A percentile compares a stretch with the other conserved stretches of the same genome.
Evolutionary conservation across 2,113 vertebrate species (phyloP).

Genomic region (Elgaria multicarinata): DNA sequence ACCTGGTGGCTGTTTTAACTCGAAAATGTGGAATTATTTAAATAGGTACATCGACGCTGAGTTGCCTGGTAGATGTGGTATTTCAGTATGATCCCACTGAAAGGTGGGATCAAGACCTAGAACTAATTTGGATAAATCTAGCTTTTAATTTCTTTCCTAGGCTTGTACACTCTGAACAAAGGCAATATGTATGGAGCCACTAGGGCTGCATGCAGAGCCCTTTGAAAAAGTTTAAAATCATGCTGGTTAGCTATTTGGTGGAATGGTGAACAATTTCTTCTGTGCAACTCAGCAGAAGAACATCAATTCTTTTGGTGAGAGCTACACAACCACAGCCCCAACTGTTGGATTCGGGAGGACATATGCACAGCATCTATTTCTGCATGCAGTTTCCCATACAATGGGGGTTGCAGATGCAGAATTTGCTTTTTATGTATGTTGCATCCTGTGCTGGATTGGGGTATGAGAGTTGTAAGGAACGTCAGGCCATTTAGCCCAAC

Average conservation of each 20-base stretch:
- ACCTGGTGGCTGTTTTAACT: slow-evolving; percentile 66
- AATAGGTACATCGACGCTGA: no score
- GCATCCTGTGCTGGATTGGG: neutral
- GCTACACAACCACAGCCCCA: neutral
- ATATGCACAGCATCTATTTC: neutral
- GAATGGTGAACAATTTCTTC: neutral
- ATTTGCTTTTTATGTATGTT: neutral
- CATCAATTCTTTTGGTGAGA: neutral
- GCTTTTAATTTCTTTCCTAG: neutral
- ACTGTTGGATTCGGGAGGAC: neutral
- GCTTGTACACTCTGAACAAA: neutral
- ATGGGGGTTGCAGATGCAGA: neutral
- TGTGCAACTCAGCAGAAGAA: neutral
- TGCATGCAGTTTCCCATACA: neutral
- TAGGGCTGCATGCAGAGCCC: neutral
- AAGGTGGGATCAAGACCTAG: neutral
- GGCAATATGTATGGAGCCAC: neutral
- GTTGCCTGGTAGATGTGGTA: neutral
- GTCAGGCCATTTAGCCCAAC: neutral
- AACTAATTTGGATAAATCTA: neutral
- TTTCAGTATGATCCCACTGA: neutral
- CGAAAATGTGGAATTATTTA: neutral
- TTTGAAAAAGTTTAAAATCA: neutral
- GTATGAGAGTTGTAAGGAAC: neutral
- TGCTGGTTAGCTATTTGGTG: no score